Evolutionary conservation across 2,113 vertebrate species (phyloP), one percentile per base, ranked within the genome.

Genomic region (Cyprinodon brontotheroides): DNA sequence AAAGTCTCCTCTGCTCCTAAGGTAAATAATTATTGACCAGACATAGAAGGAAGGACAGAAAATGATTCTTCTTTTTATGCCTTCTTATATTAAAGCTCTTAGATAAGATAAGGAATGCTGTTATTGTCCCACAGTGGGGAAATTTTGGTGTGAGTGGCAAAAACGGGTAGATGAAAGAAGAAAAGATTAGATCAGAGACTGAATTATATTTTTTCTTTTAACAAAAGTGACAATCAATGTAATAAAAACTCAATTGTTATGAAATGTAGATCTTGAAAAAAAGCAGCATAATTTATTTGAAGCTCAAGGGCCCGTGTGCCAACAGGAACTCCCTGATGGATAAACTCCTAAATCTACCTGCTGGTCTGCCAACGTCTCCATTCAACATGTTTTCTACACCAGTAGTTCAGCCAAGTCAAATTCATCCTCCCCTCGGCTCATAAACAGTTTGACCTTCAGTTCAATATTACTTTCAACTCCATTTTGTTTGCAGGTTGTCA

Each of bases 361-460:
- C 53, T 84, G 77, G 79, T 84, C 77, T 71, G 72, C 76, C 71
- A 75, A 80, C 17, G 22, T 68, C 64, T 82, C 47, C 69, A 81
- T 79, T 62, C 59, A 83, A 84, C 60, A 38, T 61, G 71, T 76
- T 68, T 70, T 39, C 9, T 38, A 78, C 47, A 45, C 79, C 66
- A 43, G 39, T n/a, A 15, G 66, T 70, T 61, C 68, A 66, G 74
- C 72, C 50, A 64, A 65, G n/a, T 62, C 1, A 50, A 14, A 57
- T 40, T 69, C 40, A 39, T 45, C 15, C 45, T 13, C 36, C 61
- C 14, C 43, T 80, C 72, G 57, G 50, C 41, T n/a, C 22, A 70
- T 36, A 79, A 77, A 45, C 68, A 64, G 36, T 12, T 29, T 61
- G 60, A 15, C 61, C 39, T 76, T 75, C 39, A 70, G 20, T 75